These are phyloP conservation scores for Agrotis exclamationis DNA, from an alignment of 2,888 invertebrate species.

Conservation along the genomic window DNA sequence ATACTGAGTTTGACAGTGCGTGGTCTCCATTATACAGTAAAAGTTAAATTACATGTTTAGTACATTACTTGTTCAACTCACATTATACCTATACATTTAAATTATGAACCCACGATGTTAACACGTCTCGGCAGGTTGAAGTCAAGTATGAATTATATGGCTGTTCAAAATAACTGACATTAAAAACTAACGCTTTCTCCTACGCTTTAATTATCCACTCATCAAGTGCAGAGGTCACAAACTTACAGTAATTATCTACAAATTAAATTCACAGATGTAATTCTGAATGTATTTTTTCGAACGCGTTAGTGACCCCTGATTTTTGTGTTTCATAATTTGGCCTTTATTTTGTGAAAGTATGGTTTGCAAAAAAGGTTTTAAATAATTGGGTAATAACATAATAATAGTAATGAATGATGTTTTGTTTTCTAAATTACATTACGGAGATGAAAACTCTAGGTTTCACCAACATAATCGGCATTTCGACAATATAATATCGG, in stretches of 20 bases:
- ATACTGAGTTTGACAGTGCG: too few species aligned
- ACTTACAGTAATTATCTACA: conserved; percentile 6
- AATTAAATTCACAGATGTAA: conserved; percentile 24
- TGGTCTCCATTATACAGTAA: too few species aligned
- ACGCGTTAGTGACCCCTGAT: background rate
- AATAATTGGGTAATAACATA: background rate
- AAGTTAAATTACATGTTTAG: too few species aligned
- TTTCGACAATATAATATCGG: too few species aligned
- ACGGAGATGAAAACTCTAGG: too few species aligned
- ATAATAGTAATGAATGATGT: background rate
- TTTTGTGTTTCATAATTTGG: background rate
- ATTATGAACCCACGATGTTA: conserved; percentile 1
- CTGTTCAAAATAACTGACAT: conserved; percentile 6
- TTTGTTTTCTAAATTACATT: background rate
- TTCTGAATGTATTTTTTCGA: background rate
- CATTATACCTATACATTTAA: background rate
- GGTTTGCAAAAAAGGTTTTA: background rate
- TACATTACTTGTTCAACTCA: too few species aligned
- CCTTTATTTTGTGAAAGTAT: background rate
- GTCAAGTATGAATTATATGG: background rate
- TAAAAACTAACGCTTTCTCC: conserved; percentile 35
- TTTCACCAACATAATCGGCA: too few species aligned
- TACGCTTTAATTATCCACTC: conserved; percentile 11
- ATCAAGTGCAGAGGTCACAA: conserved; percentile 29
- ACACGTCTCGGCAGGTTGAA: background rate